A percentile compares a stretch with the other conserved stretches of the same genome.
Evolutionary conservation across 1,140 invertebrate species (phyloP).

Genomic region (Heliconius melpomene): DNA sequence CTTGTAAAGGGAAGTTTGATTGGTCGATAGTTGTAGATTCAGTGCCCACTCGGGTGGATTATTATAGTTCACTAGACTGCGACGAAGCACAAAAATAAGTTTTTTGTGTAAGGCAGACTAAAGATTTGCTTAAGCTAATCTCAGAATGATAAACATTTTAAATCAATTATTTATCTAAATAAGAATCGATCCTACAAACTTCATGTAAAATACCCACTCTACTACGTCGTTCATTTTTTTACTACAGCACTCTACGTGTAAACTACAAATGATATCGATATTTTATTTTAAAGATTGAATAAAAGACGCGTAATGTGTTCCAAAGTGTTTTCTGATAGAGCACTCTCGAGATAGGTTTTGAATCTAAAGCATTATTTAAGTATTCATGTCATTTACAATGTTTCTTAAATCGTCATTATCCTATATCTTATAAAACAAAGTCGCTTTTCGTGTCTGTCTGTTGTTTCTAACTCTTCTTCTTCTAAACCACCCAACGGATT

Average conservation of each 20-base stretch:
- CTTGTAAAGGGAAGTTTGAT: not conserved
- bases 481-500: too few relatives aligned
- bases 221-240: not conserved
- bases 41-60: not conserved
- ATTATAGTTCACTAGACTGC: too few relatives aligned
- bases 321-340: slow-evolving; percentile 9
- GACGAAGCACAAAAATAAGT: too few relatives aligned
- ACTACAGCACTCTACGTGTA: not conserved
- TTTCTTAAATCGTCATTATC: not conserved
- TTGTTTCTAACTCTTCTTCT: too few relatives aligned
- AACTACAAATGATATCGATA: slow-evolving; percentile 1
- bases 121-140: too few relatives aligned
- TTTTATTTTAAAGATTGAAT: slow-evolving; percentile 1
- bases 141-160: too few relatives aligned
- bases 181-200: too few relatives aligned
- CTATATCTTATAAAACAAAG: too few relatives aligned
- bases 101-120: too few relatives aligned
- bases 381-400: not conserved
- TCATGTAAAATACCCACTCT: too few relatives aligned
- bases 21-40: not conserved
- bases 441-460: too few relatives aligned
- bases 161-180: not conserved
- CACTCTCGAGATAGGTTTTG: not conserved
- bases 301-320: not conserved
- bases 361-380: slow-evolving; percentile 4